Conservation (phyloP, 2,888 invertebrate genomes). For the Acrocyrtus sp. region DNA sequence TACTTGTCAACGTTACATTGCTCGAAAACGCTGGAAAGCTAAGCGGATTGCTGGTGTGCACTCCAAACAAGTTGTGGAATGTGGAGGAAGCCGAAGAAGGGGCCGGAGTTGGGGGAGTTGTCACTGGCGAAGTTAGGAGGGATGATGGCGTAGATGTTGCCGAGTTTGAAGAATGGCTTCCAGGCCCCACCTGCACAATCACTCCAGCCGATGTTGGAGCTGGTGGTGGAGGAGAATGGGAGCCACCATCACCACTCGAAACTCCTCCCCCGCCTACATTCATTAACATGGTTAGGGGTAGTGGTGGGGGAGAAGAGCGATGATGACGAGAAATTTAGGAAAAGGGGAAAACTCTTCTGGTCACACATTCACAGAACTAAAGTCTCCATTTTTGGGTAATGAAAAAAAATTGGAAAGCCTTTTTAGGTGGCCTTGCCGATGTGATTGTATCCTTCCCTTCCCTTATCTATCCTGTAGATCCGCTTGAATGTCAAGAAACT, state of each 20-base stretch:
- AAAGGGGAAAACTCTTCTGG: too few species aligned
- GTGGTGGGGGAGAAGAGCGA: background rate
- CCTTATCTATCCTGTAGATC: too few species aligned
- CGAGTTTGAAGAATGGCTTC: conserved; percentile 31
- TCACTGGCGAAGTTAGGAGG: conserved; percentile 22
- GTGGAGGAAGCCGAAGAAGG: conserved; percentile 16
- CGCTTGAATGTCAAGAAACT: too few species aligned
- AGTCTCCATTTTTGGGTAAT: too few species aligned
- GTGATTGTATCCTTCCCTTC: too few species aligned
- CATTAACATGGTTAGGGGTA: conserved; percentile 2
- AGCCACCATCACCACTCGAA: conserved; percentile 6
- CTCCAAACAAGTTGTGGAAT: conserved; percentile 26
- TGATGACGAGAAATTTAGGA: background rate
- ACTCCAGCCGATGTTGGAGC: conserved; percentile 28
- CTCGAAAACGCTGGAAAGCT: conserved; percentile 43
- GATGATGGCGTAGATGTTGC: conserved; percentile 33
- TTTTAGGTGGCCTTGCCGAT: too few species aligned
- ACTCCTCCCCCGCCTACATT: conserved; percentile 21
- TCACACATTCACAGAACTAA: too few species aligned
- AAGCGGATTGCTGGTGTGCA: background rate
- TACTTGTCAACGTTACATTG: conserved; percentile 40
- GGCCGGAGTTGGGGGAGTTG: conserved; percentile 44
- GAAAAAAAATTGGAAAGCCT: too few species aligned
- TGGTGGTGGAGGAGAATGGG: conserved; percentile 31
- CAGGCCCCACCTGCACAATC: conserved; percentile 39